Evolutionary conservation across 2,113 vertebrate species (phyloP).

Genomic region (Forbesichthys papilliferus): DNA sequence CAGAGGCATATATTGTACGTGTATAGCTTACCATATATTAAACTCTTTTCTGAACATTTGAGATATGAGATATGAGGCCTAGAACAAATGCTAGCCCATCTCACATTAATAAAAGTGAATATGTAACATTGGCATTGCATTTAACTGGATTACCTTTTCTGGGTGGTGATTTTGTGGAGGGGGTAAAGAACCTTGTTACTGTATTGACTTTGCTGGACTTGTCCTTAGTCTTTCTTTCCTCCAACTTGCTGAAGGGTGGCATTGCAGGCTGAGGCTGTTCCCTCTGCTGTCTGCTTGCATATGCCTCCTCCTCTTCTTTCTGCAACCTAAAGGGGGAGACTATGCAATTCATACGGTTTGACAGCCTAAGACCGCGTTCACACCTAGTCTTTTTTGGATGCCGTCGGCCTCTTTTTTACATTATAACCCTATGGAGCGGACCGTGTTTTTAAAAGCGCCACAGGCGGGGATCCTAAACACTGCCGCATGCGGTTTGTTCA

Average conservation of each 20-base stretch:
- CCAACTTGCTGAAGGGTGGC: conserved; percentile 86
- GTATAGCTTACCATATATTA: too few relatives aligned
- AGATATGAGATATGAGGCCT: not conserved
- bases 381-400: too few relatives aligned
- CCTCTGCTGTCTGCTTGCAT: conserved; percentile 84
- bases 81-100: not conserved
- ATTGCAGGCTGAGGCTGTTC: conserved; percentile 77
- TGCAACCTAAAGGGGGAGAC: conserved; percentile 80
- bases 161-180: conserved; percentile 83
- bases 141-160: conserved; percentile 84
- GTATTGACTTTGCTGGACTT: conserved; percentile 91
- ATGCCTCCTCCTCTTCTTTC: conserved; percentile 89
- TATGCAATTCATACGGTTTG: not conserved
- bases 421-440: too few relatives aligned
- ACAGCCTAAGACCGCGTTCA: not conserved
- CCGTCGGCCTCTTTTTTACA: too few relatives aligned
- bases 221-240: conserved; percentile 92
- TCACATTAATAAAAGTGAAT: not conserved
- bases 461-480: too few relatives aligned
- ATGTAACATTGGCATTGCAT: too few relatives aligned
- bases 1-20: too few relatives aligned
- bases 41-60: not conserved
- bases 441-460: too few relatives aligned
- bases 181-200: conserved; percentile 93
- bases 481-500: too few relatives aligned